Evolutionary conservation across 2,888 invertebrate species (phyloP).

Genomic region (Chymomyza procnemis): DNA sequence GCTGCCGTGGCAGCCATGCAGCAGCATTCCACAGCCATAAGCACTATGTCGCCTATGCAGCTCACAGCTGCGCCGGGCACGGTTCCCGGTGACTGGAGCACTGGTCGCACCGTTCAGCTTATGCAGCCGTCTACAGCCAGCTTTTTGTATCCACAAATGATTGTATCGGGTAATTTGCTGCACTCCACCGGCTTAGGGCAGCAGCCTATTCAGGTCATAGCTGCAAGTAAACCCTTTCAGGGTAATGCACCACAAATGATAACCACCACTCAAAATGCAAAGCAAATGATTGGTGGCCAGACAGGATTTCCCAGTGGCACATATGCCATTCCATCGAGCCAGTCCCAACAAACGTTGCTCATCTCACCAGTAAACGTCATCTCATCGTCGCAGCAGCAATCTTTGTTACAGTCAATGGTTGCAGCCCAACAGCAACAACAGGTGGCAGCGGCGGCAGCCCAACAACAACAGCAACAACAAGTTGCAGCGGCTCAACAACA

Average conservation of each 20-base stretch:
- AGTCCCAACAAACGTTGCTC: slow-evolving; percentile 88
- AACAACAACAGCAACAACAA: slow-evolving; percentile 56
- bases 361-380: slow-evolving; percentile 80
- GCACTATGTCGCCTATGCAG: slow-evolving; percentile 88
- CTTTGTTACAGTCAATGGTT: slow-evolving; percentile 76
- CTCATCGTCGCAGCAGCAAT: slow-evolving; percentile 77
- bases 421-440: slow-evolving; percentile 69
- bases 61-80: slow-evolving; percentile 81
- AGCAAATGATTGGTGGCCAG: slow-evolving; percentile 82
- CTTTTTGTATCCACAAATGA: slow-evolving; percentile 87
- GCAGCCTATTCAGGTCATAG: slow-evolving; percentile 83
- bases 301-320: slow-evolving; percentile 79
- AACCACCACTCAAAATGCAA: slow-evolving; percentile 84
- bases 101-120: slow-evolving; percentile 88
- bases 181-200: slow-evolving; percentile 78
- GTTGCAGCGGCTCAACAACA: slow-evolving; percentile 49
- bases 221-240: slow-evolving; percentile 90
- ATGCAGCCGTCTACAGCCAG: slow-evolving; percentile 85
- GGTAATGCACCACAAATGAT: slow-evolving; percentile 91
- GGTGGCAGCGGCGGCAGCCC: slow-evolving; percentile 11
- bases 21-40: slow-evolving; percentile 83
- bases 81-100: slow-evolving; percentile 83
- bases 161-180: slow-evolving; percentile 90
- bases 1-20: slow-evolving; percentile 66
- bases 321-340: slow-evolving; percentile 88